Percentiles rank a stretch among this genome's conserved stretches.
Conservation (phyloP, 2,888 invertebrate genomes). For the Gryllus longicercus region DNA sequence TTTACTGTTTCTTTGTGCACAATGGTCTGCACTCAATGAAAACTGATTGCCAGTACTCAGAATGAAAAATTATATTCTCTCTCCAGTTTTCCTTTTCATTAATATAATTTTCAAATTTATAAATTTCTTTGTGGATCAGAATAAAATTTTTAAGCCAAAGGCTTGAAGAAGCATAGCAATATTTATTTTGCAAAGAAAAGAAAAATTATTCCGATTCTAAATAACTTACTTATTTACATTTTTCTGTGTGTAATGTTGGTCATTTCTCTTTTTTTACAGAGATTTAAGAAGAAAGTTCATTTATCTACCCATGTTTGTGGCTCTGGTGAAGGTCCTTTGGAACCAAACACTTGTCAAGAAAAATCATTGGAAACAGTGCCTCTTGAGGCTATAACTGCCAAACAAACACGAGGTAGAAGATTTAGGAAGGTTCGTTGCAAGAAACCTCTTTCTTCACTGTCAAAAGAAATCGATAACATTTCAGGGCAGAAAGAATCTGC, state of each 20-base stretch:
- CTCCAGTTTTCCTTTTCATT: no score
- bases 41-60: no score
- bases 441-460: neutral
- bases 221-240: no score
- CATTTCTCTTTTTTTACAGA: conserved; percentile 18
- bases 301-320: conserved; percentile 21
- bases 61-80: no score
- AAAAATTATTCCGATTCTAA: neutral
- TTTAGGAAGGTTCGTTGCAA: neutral
- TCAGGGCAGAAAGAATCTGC: neutral
- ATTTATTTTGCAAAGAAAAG: no score
- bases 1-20: no score
- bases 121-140: no score
- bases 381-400: neutral
- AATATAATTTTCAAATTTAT: no score
- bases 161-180: no score
- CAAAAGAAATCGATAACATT: neutral
- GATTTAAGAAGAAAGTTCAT: conserved; percentile 22
- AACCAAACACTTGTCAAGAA: neutral
- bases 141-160: no score
- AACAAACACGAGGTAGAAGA: conserved; percentile 18
- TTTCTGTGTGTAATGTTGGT: neutral
- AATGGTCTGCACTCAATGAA: no score
- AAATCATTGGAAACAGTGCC: neutral
- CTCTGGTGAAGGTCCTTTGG: neutral